Evolutionary conservation across 35 echinoderm and acorn worm genomes (phyloP).

Genomic region (Patiria miniata): DNA sequence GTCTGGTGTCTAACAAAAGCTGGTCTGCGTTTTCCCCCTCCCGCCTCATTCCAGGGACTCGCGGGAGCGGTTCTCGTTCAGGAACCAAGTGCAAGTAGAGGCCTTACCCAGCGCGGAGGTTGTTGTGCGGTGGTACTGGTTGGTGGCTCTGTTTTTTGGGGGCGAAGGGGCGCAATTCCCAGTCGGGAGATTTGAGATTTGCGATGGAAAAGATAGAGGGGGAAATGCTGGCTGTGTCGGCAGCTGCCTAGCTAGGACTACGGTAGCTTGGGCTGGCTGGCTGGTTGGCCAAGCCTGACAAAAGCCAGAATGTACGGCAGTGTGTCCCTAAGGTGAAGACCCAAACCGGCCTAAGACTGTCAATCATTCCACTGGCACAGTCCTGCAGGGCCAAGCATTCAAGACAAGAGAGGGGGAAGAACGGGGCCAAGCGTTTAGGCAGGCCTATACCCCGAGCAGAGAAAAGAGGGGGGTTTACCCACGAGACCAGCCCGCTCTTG

Average conservation of each 20-base stretch:
- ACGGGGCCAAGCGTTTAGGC: slow-evolving; percentile 5
- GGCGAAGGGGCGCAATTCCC: background rate
- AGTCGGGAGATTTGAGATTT: slow-evolving; percentile 6
- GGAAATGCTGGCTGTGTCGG: background rate
- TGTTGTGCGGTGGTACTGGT: background rate
- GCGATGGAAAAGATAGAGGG: background rate
- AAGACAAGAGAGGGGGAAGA: background rate
- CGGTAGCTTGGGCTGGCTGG: background rate
- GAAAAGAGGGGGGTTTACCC: background rate
- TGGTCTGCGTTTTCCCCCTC: background rate
- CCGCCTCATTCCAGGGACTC: background rate
- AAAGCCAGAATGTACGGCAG: slow-evolving; percentile 7
- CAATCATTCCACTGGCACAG: background rate
- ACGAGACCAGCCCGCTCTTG: slow-evolving; percentile 6
- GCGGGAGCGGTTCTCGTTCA: background rate
- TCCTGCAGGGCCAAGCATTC: slow-evolving; percentile 10
- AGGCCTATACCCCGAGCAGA: background rate
- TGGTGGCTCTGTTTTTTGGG: background rate
- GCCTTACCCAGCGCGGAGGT: too few relatives aligned
- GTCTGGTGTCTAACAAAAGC: slow-evolving; percentile 19
- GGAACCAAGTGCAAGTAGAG: too few relatives aligned
- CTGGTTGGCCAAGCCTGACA: too few relatives aligned
- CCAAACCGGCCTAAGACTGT: background rate
- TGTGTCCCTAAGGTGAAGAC: background rate
- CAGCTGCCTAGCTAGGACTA: background rate